Percentiles rank a stretch among this genome's conserved stretches.
Evolutionary conservation across 1,140 invertebrate genomes (phyloP).

Genomic region (Patella vulgata): DNA sequence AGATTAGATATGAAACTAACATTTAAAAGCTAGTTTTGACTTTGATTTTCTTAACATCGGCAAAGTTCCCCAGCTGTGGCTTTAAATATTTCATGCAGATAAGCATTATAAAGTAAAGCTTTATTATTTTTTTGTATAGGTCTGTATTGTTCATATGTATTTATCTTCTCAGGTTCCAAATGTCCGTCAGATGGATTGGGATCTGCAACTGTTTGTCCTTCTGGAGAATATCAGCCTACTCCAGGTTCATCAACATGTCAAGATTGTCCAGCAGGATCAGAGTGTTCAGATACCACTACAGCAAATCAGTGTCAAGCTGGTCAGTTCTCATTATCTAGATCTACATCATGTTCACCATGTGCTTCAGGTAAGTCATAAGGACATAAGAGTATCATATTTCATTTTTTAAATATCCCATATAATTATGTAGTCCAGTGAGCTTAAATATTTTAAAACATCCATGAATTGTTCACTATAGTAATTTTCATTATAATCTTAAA

Average conservation of each 20-base stretch:
- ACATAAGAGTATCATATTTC: neutral
- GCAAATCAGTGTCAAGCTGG: slow-evolving; percentile 47
- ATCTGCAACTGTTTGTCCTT: slow-evolving; percentile 41
- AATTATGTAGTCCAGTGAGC: neutral
- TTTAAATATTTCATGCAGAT: too few species aligned
- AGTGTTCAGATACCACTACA: slow-evolving; percentile 52
- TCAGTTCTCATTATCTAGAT: slow-evolving; percentile 33
- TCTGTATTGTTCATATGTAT: too few species aligned
- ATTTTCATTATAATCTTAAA: too few species aligned
- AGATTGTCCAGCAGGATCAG: slow-evolving; percentile 47
- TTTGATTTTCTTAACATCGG: too few species aligned
- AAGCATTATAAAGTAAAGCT: too few species aligned
- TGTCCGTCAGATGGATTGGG: slow-evolving; percentile 48
- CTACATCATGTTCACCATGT: slow-evolving; percentile 47
- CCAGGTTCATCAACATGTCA: slow-evolving; percentile 42
- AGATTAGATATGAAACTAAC: neutral
- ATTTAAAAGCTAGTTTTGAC: neutral
- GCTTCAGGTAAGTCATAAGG: slow-evolving; percentile 47
- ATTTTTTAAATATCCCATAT: slow-evolving; percentile 4
- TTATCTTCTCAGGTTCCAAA: slow-evolving; percentile 51
- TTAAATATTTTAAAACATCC: too few species aligned
- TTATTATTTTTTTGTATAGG: too few species aligned
- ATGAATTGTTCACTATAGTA: too few species aligned
- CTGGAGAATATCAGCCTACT: slow-evolving; percentile 44
- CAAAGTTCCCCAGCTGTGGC: too few species aligned